These are phyloP conservation scores for Anolis carolinensis DNA, from an alignment of 2,113 vertebrate species.

Conservation along the genomic window DNA sequence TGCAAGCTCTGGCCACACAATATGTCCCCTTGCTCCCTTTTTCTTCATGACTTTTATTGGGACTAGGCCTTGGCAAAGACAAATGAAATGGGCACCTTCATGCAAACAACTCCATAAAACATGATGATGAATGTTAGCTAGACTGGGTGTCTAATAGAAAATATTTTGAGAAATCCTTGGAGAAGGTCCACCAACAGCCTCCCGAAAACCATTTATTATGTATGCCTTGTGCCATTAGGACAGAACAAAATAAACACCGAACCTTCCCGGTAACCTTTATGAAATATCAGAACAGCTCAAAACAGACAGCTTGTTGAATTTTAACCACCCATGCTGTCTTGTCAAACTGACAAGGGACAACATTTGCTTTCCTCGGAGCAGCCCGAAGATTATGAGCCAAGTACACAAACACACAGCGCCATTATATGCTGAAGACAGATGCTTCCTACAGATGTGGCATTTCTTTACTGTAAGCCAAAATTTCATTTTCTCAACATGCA, in stretches of 20 bases:
- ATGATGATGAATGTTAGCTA: not conserved
- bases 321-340: not conserved
- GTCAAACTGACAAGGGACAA: not conserved
- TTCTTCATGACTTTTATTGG: not conserved
- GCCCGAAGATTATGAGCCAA: constrained; percentile 3
- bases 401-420: not conserved
- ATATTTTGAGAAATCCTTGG: not conserved
- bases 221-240: not conserved
- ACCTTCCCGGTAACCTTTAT: not conserved
- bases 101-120: not conserved
- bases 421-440: not conserved
- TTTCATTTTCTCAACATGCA: not conserved
- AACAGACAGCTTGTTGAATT: not conserved
- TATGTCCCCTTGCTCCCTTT: not conserved
- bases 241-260: not conserved
- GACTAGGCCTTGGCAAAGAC: not conserved
- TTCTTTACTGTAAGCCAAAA: not conserved
- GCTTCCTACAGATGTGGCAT: not conserved
- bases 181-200: not conserved
- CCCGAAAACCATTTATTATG: not conserved
- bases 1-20: not conserved
- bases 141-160: not conserved
- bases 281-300: not conserved
- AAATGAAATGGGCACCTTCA: not conserved
- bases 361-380: not conserved